phyloP scores from a whole-genome alignment of 2,113 vertebrate species.

The Camelus dromedarius region DNA sequence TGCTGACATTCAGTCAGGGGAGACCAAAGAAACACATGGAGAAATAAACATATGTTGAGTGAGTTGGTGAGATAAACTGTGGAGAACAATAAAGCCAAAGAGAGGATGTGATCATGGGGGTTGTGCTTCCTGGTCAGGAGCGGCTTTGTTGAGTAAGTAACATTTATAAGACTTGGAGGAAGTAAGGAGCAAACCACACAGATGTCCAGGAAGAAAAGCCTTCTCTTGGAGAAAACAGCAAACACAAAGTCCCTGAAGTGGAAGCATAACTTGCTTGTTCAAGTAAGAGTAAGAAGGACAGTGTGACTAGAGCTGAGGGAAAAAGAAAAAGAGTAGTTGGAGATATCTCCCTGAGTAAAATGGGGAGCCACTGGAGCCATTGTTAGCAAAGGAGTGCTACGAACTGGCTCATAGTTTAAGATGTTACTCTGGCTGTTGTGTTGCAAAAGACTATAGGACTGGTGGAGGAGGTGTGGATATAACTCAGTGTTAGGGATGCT shows the following conservation, averaged over 20 bases:
- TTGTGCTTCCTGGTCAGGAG: not conserved
- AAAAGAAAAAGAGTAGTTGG: not conserved
- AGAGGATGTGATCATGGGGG: not conserved
- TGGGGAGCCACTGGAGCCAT: not conserved
- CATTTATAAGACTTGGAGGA: not conserved
- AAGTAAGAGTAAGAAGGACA: not conserved
- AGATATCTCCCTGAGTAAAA: not conserved
- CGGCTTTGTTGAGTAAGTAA: not conserved
- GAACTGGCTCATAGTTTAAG: not conserved
- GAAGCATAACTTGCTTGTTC: not conserved
- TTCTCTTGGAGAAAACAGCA: not conserved
- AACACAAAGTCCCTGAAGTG: not conserved
- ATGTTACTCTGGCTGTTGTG: not conserved
- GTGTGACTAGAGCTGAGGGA: not conserved
- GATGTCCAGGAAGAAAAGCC: not conserved
- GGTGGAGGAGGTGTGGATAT: too few species aligned
- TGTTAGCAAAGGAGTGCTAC: not conserved
- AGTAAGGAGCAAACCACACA: not conserved
- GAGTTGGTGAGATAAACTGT: not conserved
- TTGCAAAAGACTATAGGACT: not conserved
- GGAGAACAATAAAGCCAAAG: not conserved
- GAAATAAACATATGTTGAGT: not conserved
- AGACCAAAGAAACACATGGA: slow-evolving; percentile 4
- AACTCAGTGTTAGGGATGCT: too few species aligned
- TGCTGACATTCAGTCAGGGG: not conserved